phyloP scores from a whole-genome alignment of 53 echinoderm and acorn worm genomes.

The Arbacia lixula region DNA sequence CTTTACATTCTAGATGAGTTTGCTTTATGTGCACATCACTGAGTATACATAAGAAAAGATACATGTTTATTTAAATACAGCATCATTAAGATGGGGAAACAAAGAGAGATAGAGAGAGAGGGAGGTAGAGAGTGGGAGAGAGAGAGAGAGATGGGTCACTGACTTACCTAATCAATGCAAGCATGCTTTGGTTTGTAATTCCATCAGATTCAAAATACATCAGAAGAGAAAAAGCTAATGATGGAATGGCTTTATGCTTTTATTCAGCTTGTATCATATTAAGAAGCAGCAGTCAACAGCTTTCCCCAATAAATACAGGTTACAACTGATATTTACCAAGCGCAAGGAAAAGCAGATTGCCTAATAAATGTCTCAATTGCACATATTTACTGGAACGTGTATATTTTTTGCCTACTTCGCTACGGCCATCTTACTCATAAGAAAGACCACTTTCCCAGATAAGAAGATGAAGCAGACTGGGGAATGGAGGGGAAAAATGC shows the following conservation, averaged over 20 bases:
- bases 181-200: too few relatives aligned
- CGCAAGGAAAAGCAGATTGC: conserved; percentile 16
- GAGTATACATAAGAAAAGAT: too few relatives aligned
- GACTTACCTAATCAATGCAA: too few relatives aligned
- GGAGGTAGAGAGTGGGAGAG: too few relatives aligned
- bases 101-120: too few relatives aligned
- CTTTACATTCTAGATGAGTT: too few relatives aligned
- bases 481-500: neutral
- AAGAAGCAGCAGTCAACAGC: conserved; percentile 41
- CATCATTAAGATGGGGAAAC: too few relatives aligned
- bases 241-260: conserved; percentile 4
- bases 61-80: too few relatives aligned
- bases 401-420: conserved; percentile 18
- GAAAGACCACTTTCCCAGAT: conserved; percentile 5
- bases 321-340: conserved; percentile 47
- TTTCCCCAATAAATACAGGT: conserved; percentile 44
- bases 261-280: neutral
- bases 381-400: conserved; percentile 26
- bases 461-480: conserved; percentile 2
- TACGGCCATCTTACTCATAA: neutral
- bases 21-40: too few relatives aligned
- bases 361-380: conserved; percentile 50
- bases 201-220: neutral
- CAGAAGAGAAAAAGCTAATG: neutral
- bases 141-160: too few relatives aligned